Evolutionary conservation across 2,113 vertebrate genomes (phyloP).

Genomic region (Hypocryptadius cinnamomeus): DNA sequence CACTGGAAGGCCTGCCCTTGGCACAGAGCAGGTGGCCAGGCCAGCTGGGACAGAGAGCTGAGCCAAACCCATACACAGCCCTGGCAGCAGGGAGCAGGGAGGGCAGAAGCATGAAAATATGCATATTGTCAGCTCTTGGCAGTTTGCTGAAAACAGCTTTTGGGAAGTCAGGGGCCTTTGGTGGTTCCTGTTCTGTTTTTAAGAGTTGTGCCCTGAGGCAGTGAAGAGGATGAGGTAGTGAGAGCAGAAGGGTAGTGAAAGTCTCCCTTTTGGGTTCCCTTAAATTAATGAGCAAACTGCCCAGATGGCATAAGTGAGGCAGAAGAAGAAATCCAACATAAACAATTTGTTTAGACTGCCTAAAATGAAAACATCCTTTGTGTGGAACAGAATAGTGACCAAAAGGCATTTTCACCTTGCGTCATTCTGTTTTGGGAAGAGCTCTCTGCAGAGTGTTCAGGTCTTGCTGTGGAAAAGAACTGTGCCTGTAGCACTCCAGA

Average conservation of each 20-base stretch:
- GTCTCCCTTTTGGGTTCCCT: neutral
- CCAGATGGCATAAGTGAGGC: neutral
- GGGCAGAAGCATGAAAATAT: neutral
- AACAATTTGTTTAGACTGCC: neutral
- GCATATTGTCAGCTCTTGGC: neutral
- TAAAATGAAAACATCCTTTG: neutral
- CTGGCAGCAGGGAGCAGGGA: accelerated
- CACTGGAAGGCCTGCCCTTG: neutral
- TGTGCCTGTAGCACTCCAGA: neutral
- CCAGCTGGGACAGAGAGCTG: neutral
- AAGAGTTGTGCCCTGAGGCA: neutral
- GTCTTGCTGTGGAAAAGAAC: neutral
- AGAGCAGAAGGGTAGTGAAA: neutral
- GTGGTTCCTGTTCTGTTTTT: neutral
- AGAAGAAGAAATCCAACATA: neutral
- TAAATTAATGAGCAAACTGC: neutral
- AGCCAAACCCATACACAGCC: neutral
- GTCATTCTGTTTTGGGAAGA: neutral
- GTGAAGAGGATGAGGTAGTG: neutral
- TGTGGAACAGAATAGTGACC: neutral
- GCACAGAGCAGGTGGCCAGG: neutral
- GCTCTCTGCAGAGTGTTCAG: neutral
- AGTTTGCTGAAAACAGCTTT: neutral
- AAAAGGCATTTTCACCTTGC: neutral
- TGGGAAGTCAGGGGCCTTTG: neutral